A percentile compares a stretch with the other conserved stretches of the same genome.
Conservation (phyloP, 2,113 vertebrate species). For the Mormyrus iriodes region DNA sequence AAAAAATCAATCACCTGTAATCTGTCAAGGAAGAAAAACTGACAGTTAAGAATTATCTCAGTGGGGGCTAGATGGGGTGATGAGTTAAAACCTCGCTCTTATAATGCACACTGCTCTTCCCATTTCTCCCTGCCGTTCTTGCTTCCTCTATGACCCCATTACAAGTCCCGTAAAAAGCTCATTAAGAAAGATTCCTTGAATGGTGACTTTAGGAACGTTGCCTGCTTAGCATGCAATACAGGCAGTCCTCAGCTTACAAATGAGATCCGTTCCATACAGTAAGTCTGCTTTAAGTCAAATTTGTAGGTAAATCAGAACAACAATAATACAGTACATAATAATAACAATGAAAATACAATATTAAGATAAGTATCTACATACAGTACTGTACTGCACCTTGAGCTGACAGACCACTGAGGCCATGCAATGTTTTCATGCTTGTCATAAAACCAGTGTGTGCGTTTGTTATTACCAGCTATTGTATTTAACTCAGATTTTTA, state of each 20-base stretch:
- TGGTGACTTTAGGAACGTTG: not conserved
- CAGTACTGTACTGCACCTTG: not conserved
- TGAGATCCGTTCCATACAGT: not conserved
- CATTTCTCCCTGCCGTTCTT: not conserved
- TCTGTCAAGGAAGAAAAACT: conserved; percentile 44
- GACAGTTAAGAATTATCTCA: conserved; percentile 53
- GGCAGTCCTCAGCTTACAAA: not conserved
- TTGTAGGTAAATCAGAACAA: not conserved
- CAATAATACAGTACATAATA: not conserved
- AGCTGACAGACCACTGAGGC: not conserved
- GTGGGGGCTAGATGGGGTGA: conserved; percentile 30
- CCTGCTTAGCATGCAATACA: not conserved
- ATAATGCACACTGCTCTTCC: conserved; percentile 27
- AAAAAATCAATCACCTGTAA: conserved; percentile 34
- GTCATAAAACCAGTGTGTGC: not conserved
- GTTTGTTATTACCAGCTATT: not conserved
- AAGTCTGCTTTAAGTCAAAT: not conserved
- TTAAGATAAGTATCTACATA: conserved; percentile 8
- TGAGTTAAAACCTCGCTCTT: conserved; percentile 24
- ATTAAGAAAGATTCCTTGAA: not conserved
- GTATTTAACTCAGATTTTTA: not conserved
- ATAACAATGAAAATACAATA: not conserved
- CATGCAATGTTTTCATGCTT: not conserved
- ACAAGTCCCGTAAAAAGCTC: conserved; percentile 1
- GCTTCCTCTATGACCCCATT: conserved; percentile 8